Conservation (phyloP, 2,113 vertebrate species). For the Natator depressus region DNA sequence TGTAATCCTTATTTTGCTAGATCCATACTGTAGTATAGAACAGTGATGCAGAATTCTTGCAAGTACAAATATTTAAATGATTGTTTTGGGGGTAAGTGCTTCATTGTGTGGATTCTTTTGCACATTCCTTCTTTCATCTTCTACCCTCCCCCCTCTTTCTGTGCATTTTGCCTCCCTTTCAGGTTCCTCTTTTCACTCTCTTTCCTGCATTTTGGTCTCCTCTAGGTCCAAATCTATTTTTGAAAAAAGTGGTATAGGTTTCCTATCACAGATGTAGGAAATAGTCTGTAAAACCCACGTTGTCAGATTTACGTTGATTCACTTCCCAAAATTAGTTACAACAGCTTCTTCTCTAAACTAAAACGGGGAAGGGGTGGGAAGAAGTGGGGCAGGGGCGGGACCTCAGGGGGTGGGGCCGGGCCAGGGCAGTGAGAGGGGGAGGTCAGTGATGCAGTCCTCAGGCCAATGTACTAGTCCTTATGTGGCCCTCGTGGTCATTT, state of each 20-base stretch:
- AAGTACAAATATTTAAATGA: neutral
- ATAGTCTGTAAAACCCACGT: neutral
- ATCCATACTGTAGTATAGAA: neutral
- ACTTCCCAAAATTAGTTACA: neutral
- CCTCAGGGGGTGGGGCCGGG: no score
- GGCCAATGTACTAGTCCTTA: no score
- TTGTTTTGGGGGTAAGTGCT: neutral
- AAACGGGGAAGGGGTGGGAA: neutral
- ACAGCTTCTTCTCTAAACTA: neutral
- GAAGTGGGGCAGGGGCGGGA: no score
- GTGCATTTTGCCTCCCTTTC: neutral
- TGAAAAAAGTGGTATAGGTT: neutral
- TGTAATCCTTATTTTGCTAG: neutral
- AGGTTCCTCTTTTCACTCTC: neutral
- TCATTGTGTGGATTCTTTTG: neutral
- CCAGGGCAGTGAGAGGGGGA: no score
- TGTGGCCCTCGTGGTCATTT: no score
- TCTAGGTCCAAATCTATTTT: neutral
- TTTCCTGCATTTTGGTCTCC: neutral
- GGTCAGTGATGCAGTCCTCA: no score
- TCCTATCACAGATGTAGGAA: constrained; percentile 25
- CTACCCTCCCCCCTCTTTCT: neutral
- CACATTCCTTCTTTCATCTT: neutral
- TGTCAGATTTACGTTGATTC: neutral
- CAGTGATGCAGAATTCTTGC: neutral